Percentiles rank a stretch among this genome's conserved stretches.
Evolutionary conservation across 2,888 invertebrate genomes (phyloP).

Genomic region (Parascotia fuliginaria): DNA sequence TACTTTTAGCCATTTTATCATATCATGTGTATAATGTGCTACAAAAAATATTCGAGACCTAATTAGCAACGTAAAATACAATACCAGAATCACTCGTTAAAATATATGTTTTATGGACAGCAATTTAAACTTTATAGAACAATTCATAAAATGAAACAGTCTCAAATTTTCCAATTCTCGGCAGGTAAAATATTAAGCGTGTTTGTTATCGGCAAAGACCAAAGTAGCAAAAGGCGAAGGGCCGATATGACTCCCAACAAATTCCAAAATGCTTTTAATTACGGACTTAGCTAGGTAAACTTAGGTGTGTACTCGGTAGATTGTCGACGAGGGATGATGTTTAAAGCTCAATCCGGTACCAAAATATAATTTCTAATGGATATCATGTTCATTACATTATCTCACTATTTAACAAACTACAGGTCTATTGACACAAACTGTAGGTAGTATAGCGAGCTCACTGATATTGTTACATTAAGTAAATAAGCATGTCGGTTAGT

Average conservation of each 20-base stretch:
- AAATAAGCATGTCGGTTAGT: no score
- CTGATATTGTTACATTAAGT: no score
- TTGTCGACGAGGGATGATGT: slow-evolving; percentile 7
- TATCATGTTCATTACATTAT: not conserved
- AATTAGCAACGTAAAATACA: no score
- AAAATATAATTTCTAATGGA: slow-evolving; percentile 1
- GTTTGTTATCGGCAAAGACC: slow-evolving; percentile 18
- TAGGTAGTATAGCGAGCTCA: no score
- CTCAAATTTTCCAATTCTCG: slow-evolving; percentile 11
- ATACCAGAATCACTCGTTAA: not conserved
- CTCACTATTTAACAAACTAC: not conserved
- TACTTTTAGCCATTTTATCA: no score
- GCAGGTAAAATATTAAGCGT: slow-evolving; percentile 15
- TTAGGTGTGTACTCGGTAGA: slow-evolving; percentile 17
- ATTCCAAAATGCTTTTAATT: slow-evolving; percentile 32
- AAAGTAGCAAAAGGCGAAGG: slow-evolving; percentile 13
- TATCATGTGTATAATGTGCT: no score
- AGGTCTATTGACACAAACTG: not conserved
- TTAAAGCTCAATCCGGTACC: not conserved
- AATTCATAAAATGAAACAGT: slow-evolving; percentile 9
- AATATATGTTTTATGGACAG: not conserved
- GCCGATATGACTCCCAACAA: slow-evolving; percentile 10
- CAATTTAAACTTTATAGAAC: slow-evolving; percentile 10
- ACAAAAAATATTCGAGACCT: no score
- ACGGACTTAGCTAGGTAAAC: slow-evolving; percentile 24